Conservation (phyloP, 2,888 invertebrate genomes). For the Tethea ocularis region DNA sequence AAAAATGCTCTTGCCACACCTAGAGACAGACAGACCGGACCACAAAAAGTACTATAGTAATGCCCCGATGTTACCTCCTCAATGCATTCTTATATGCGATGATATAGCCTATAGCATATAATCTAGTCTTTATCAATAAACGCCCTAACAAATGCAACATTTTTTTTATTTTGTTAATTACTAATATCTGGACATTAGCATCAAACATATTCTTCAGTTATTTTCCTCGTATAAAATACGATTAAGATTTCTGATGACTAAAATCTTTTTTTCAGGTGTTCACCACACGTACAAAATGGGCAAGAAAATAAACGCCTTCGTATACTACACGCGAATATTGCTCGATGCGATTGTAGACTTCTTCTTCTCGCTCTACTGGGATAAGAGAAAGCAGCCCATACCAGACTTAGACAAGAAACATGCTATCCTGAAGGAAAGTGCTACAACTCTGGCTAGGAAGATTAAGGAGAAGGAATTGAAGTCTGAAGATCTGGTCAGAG, state of each 20-base stretch:
- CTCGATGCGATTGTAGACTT: slow-evolving; percentile 68
- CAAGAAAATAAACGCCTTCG: slow-evolving; percentile 38
- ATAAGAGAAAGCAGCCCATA: slow-evolving; percentile 53
- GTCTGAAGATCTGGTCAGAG: slow-evolving; percentile 87
- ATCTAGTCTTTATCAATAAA: no score
- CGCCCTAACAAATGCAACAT: no score
- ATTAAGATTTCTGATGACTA: neutral
- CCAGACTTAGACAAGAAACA: slow-evolving; percentile 67
- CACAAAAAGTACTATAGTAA: no score
- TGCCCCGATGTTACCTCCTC: no score
- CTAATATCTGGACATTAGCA: no score
- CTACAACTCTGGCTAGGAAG: slow-evolving; percentile 85
- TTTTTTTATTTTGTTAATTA: no score
- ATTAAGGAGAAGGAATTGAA: slow-evolving; percentile 86
- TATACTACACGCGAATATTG: slow-evolving; percentile 52
- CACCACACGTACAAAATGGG: slow-evolving; percentile 34
- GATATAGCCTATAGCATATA: no score
- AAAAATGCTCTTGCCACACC: no score
- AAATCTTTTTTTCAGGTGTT: neutral
- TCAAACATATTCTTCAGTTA: no score
- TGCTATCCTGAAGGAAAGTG: slow-evolving; percentile 83
- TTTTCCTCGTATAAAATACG: no score
- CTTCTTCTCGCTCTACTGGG: slow-evolving; percentile 71
- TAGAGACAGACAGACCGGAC: no score
- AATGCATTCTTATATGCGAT: no score